Conservation (phyloP, 2,888 invertebrate genomes). For the Lepidocyrtinus sp. region DNA sequence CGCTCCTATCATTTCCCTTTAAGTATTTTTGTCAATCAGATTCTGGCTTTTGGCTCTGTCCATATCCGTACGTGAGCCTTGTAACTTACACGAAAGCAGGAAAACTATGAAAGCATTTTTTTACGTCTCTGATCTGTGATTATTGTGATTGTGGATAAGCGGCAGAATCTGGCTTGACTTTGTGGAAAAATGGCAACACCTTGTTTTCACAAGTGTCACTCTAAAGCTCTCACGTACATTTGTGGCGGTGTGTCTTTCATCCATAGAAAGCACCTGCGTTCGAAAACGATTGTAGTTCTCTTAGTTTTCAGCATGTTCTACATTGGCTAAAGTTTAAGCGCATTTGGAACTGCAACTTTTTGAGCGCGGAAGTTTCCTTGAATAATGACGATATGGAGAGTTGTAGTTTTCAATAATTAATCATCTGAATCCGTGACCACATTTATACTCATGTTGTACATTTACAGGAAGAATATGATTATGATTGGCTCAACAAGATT, state of each 20-base stretch:
- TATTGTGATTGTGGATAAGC: constrained; percentile 40
- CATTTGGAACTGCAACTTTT: no score
- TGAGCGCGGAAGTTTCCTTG: no score
- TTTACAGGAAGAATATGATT: neutral
- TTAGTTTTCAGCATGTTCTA: no score
- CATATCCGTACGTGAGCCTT: neutral
- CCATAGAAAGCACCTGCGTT: neutral
- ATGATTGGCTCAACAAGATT: neutral
- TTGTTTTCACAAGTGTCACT: constrained; percentile 26
- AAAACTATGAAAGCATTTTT: neutral
- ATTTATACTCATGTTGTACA: neutral
- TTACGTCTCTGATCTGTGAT: constrained; percentile 45
- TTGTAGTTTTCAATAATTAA: no score
- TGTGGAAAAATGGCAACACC: constrained; percentile 15
- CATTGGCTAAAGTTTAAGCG: no score
- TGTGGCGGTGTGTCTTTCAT: constrained; percentile 14
- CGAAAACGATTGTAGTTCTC: no score
- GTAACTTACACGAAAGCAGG: neutral
- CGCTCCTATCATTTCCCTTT: constrained; percentile 42
- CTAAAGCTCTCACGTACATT: constrained; percentile 6
- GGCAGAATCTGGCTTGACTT: neutral
- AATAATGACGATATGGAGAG: no score
- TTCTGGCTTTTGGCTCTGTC: neutral
- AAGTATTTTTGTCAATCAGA: constrained; percentile 56
- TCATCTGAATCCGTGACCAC: neutral